phyloP scores from a whole-genome alignment of 1,140 invertebrate genomes.

The Brachionus plicatilis region DNA sequence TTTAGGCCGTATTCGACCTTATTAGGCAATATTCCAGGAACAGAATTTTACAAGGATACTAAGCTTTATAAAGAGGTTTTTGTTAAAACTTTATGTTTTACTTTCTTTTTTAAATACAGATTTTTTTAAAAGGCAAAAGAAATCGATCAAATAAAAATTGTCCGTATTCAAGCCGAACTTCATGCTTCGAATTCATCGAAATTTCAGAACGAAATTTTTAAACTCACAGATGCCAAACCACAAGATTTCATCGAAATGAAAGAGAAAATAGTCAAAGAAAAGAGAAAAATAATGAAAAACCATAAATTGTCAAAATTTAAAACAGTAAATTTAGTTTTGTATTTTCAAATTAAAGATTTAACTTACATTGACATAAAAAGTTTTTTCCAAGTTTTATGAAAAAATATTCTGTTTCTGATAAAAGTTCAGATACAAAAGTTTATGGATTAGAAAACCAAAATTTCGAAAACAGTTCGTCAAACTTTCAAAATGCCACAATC shows the following conservation, averaged over 20 bases:
- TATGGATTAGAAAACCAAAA: not conserved
- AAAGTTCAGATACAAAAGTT: not conserved
- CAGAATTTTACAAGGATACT: constrained; percentile 40
- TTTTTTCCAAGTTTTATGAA: not conserved
- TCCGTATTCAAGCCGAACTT: not conserved
- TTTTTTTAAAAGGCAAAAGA: not conserved
- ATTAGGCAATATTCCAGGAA: constrained; percentile 38
- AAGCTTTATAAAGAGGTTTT: constrained; percentile 30
- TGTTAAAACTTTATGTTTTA: not conserved
- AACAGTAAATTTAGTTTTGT: not conserved
- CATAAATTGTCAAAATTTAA: not conserved
- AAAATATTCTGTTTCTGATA: not conserved
- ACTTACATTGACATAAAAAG: not conserved
- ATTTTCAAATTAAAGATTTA: not conserved
- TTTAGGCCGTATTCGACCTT: constrained; percentile 15
- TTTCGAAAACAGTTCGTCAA: not conserved
- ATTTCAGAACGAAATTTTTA: not conserved
- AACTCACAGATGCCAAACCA: not conserved
- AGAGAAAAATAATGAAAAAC: not conserved
- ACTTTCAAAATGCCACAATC: not conserved
- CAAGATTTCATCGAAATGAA: not conserved
- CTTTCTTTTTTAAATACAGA: not conserved
- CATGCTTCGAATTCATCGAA: not conserved
- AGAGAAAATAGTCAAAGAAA: not conserved
- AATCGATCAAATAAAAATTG: constrained; percentile 10